Conservation (phyloP, 2,797 vertebrate genomes). For the Ceyx erithaca region DNA sequence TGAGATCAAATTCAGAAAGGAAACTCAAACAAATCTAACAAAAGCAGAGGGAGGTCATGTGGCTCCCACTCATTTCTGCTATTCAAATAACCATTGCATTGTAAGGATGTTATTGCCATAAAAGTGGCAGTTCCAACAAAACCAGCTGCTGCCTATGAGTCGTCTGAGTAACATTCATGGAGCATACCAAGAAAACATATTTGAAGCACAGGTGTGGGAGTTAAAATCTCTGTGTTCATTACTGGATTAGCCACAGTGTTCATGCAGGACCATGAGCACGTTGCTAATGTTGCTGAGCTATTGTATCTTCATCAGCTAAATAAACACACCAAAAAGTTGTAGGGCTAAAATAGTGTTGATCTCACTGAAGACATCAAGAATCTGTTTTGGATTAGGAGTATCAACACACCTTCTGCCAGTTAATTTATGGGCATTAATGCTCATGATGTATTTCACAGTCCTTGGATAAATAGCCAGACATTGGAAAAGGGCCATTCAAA, state of each 20-base stretch:
- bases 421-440: conserved; percentile 31
- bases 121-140: not conserved
- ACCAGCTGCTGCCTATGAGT: not conserved
- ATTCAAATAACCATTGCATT: not conserved
- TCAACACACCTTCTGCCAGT: conserved; percentile 7
- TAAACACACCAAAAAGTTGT: not conserved
- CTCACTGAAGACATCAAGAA: not conserved
- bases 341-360: not conserved
- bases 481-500: conserved; percentile 21
- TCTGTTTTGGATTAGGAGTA: conserved; percentile 4
- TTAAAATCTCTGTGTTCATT: not conserved
- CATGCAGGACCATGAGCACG: not conserved
- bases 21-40: not conserved
- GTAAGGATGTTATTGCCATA: not conserved
- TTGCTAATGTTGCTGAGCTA: not conserved
- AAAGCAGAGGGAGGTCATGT: not conserved
- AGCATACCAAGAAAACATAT: not conserved
- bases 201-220: not conserved
- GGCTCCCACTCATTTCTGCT: not conserved
- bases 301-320: not conserved
- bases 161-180: not conserved
- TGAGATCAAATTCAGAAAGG: not conserved
- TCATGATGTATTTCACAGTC: conserved; percentile 3
- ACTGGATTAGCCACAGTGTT: not conserved
- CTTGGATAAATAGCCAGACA: conserved; percentile 37